Conservation (phyloP, 2,113 vertebrate genomes). For the Esox niger region DNA sequence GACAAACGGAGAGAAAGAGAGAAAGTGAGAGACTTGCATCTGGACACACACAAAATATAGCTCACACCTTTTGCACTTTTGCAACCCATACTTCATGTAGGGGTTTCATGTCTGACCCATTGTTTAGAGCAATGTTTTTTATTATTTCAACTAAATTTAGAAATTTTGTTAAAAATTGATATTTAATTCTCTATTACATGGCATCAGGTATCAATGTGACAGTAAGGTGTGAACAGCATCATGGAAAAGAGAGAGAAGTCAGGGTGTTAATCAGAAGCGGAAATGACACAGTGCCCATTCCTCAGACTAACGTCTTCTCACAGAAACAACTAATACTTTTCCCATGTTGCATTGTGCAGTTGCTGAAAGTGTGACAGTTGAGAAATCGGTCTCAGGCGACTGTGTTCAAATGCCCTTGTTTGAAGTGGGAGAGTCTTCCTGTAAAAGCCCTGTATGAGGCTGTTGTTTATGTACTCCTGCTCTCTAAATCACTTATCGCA, state of each 20-base stretch:
- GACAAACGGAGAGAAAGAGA: neutral
- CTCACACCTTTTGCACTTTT: slow-evolving; percentile 12
- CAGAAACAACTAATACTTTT: slow-evolving; percentile 49
- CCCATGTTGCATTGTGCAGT: slow-evolving; percentile 44
- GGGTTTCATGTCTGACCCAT: neutral
- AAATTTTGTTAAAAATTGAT: too few species aligned
- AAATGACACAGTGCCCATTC: too few species aligned
- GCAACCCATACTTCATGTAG: neutral
- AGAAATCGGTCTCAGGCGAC: slow-evolving; percentile 59
- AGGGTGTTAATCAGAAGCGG: too few species aligned
- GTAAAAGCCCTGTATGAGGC: slow-evolving; percentile 64
- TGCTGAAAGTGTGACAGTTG: slow-evolving; percentile 48
- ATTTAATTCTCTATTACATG: too few species aligned
- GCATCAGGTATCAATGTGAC: too few species aligned
- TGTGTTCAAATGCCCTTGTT: slow-evolving; percentile 64
- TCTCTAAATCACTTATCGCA: slow-evolving; percentile 77
- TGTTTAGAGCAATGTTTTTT: neutral
- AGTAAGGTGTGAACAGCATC: too few species aligned
- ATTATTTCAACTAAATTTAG: too few species aligned
- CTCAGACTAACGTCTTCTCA: slow-evolving; percentile 6
- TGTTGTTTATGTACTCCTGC: slow-evolving; percentile 67
- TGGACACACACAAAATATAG: slow-evolving; percentile 9
- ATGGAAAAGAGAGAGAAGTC: too few species aligned
- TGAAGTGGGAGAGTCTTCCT: slow-evolving; percentile 76
- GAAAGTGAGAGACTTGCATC: neutral